phyloP scores from a whole-genome alignment of 2,888 invertebrate genomes.

The Pedicia rivosa region DNA sequence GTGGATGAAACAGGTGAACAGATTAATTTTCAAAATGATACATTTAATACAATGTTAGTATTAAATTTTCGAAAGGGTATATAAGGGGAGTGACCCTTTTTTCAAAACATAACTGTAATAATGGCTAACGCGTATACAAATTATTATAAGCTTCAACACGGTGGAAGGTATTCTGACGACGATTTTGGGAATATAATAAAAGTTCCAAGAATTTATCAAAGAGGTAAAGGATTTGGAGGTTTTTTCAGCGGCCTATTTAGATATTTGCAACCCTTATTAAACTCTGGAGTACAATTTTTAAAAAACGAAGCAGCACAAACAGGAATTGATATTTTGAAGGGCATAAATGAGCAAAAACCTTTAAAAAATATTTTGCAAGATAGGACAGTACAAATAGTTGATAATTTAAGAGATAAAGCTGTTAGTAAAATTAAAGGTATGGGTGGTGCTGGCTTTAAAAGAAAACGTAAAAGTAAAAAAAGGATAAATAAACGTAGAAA shows the following conservation, averaged over 20 bases:
- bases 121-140: not conserved
- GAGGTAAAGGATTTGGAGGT: not conserved
- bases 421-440: not conserved
- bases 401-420: not conserved
- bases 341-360: not conserved
- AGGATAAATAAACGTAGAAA: too few species aligned
- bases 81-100: not conserved
- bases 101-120: not conserved
- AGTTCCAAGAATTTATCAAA: not conserved
- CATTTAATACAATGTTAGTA: not conserved
- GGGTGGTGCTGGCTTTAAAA: not conserved
- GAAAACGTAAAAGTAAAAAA: not conserved
- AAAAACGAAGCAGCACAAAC: not conserved
- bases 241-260: not conserved
- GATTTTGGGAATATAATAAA: not conserved
- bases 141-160: not conserved
- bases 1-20: not conserved
- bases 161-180: not conserved
- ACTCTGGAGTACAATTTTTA: not conserved
- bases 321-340: not conserved
- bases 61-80: slow-evolving; percentile 1
- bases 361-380: not conserved
- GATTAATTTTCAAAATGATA: not conserved
- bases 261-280: not conserved
- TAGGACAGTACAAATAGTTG: not conserved